phyloP scores from a whole-genome alignment of 2,888 invertebrate species.

The Trissonchulus sp. region DNA sequence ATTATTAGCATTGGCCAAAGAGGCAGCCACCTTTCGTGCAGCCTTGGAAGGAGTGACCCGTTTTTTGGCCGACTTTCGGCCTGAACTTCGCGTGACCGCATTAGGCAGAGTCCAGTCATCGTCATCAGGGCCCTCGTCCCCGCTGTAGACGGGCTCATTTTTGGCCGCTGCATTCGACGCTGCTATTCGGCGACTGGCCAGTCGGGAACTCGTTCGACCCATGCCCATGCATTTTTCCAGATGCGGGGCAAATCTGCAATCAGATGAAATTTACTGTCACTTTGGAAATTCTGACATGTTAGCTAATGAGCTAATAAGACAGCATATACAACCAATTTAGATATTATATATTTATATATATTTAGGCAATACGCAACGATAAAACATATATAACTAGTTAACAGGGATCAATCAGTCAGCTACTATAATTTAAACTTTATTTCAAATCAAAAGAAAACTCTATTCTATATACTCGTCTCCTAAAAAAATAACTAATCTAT shows the following conservation, averaged over 20 bases:
- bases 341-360: too few species aligned
- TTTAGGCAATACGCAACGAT: too few species aligned
- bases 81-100: background rate
- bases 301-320: too few species aligned
- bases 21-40: background rate
- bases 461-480: too few species aligned
- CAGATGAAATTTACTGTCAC: too few species aligned
- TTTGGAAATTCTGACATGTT: too few species aligned
- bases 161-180: background rate
- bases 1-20: background rate
- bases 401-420: too few species aligned
- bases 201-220: constrained; percentile 28
- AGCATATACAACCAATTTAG: too few species aligned
- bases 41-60: background rate
- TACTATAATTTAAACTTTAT: too few species aligned
- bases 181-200: constrained; percentile 26
- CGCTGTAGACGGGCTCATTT: background rate
- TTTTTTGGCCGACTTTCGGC: background rate
- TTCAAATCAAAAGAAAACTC: too few species aligned
- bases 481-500: too few species aligned
- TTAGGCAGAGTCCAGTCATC: background rate
- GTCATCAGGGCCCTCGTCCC: background rate
- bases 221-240: constrained; percentile 30
- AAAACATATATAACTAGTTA: too few species aligned
- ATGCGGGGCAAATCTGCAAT: constrained; percentile 28